Base-by-base conservation (phyloP, 2,888 invertebrate genomes). In the Cerceris rybyensis region DNA sequence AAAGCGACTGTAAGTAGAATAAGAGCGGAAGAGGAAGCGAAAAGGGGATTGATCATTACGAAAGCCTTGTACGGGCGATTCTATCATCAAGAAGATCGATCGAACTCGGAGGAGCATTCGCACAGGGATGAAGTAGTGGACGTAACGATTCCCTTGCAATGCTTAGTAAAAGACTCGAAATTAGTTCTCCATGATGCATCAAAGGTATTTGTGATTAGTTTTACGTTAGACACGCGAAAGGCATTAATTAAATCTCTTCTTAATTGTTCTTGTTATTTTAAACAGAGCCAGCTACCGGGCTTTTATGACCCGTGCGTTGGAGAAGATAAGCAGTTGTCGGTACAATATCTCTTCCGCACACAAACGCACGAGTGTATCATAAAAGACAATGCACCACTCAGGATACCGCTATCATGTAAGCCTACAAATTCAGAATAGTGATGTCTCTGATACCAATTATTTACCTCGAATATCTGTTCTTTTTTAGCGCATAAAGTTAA, bases 251-350 rank as follows among this genome's bases (percentile, higher is more conserved):
- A 28, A 2, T 28, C 28, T 28, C 28, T 1, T 28, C 28, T 1
- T 28, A 28, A 28, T 28, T 4, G 28, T 28, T 28, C 28, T 28
- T 28, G 28, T 28, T 28, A 28, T 28, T 28, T 28, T 28, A 28
- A 16, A 14, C 93, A 99, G 98, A 96, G 97, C 91, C 98, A 98
- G 90, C 93, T 99, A 80, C 98, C 99, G 11, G 99, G 99, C 43
- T 99, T 99, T 93, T 99, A 97, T 93, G 99, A 99, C 93, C 98
- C 98, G 0, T 98, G 98, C 84, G 95, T 97, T 67, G 98, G 98
- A 0, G 98, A 99, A 87, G 96, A 97, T 43, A 99, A 99, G 92
- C 95, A 95, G 88, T 93, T 99, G 39, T 95, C 96, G 67, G 95
- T 99, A 82, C 95, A 97, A 88, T 99, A 99, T 93, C 95, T 95